phyloP scores from a whole-genome alignment of 2,797 vertebrate species.

The Petrocephalus sullivani region DNA sequence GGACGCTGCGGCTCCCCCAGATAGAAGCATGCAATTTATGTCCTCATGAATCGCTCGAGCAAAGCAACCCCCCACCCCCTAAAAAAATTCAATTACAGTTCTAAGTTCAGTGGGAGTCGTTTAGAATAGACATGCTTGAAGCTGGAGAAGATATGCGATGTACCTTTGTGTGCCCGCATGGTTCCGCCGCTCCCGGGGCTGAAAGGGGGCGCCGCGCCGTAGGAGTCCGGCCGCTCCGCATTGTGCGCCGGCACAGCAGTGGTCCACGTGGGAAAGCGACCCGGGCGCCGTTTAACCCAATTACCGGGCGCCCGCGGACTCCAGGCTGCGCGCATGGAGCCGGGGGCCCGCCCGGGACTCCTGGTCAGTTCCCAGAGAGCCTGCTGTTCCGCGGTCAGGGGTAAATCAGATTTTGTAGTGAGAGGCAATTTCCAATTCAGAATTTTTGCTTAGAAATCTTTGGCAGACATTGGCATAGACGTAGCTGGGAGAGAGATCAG shows the following conservation, averaged over 20 bases:
- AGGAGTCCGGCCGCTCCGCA: slow-evolving; percentile 63
- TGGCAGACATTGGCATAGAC: slow-evolving; percentile 43
- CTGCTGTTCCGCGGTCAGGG: slow-evolving; percentile 55
- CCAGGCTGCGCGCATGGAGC: slow-evolving; percentile 47
- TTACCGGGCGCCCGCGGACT: slow-evolving; percentile 60
- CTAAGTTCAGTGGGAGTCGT: background rate
- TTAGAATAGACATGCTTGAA: slow-evolving; percentile 16
- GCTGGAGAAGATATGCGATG: background rate
- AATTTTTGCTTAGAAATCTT: slow-evolving; percentile 48
- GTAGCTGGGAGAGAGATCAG: slow-evolving; percentile 37
- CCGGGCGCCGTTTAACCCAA: slow-evolving; percentile 64
- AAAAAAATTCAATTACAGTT: slow-evolving; percentile 14
- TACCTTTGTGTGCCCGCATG: background rate
- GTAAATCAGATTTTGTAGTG: slow-evolving; percentile 42
- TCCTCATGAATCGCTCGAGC: background rate
- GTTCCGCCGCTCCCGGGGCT: slow-evolving; percentile 16
- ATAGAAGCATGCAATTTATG: background rate
- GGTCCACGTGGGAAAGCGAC: slow-evolving; percentile 67
- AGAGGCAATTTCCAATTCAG: slow-evolving; percentile 41
- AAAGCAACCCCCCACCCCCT: background rate
- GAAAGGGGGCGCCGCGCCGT: slow-evolving; percentile 48
- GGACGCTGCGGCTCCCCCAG: background rate
- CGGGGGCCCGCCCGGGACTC: slow-evolving; percentile 49
- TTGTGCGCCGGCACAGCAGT: slow-evolving; percentile 66
- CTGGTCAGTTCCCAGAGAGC: slow-evolving; percentile 48